phyloP scores from a whole-genome alignment of 2,797 vertebrate genomes.

The Gallinago nigripennis region DNA sequence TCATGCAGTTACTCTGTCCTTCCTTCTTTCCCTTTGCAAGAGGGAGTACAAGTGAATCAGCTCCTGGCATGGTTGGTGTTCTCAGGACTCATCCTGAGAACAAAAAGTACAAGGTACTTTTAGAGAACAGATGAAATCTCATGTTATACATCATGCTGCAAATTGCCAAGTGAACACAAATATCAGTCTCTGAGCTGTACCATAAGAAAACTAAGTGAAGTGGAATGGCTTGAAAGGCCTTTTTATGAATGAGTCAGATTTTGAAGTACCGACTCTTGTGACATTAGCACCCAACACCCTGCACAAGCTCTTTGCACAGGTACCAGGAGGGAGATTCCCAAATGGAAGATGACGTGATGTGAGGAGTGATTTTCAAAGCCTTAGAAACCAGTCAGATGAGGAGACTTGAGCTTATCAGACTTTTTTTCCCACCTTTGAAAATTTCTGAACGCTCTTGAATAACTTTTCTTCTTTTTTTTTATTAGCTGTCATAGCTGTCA shows the following conservation, averaged over 20 bases:
- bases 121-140: constrained; percentile 8
- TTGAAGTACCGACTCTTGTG: background rate
- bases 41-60: background rate
- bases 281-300: background rate
- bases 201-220: background rate
- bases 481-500: background rate
- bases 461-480: background rate
- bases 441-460: background rate
- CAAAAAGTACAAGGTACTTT: background rate
- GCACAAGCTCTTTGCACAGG: background rate
- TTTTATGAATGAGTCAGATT: background rate
- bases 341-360: background rate
- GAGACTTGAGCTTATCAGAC: background rate
- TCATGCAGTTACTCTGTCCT: background rate
- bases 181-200: background rate
- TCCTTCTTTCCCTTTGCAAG: background rate
- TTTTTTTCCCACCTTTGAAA: background rate
- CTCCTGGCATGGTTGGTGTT: background rate
- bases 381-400: background rate
- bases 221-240: background rate
- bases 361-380: constrained; percentile 1
- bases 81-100: background rate
- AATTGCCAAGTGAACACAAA: background rate
- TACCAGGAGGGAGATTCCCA: background rate
- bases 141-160: background rate